Evolutionary conservation across 2,113 vertebrate genomes (phyloP), one percentile per base, ranked within the genome.

Genomic region (Vanacampus margaritifer): DNA sequence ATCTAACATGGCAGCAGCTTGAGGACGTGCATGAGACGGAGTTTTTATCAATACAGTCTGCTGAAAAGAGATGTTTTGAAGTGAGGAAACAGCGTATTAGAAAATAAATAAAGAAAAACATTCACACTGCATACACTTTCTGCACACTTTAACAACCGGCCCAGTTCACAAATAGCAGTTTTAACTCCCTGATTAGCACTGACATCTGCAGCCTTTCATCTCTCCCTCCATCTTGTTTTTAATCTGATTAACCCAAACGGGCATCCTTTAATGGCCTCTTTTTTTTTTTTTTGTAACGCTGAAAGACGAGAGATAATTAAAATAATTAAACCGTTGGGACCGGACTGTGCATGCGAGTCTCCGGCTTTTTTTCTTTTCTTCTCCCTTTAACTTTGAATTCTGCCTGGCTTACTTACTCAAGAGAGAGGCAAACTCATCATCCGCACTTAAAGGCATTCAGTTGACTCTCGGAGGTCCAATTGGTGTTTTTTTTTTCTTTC

Each of bases 291-390:
- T 16, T 39, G 78, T 84, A 86, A 89, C 89, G 82, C 89, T 93
- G 93, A 93, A 94, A 93, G 89, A 93, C 84, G 84, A 90, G 91
- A 91, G 92, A 92, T 95, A 94, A 95, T 95, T 93, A 95, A 93
- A 91, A 90, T 95, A 94, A 96, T 93, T 95, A 96, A 95, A 92
- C 93, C 94, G 89, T 89, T 87, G 92, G 94, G 95, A 93, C 80
- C 76, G 66, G 82, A 71, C 81, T 74, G 74, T 64, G 79, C 76
- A 5, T 37, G 79, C 77, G 80, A 79, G 66, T 81, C 84, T 83
- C 79, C 60, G 16, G 59, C 76, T 82, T 73, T 76, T n/a, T 87
- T 90, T 81, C 86, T 91, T 91, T 90, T 90, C 83, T 87, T 90
- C 87, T 85, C 41, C 81, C 88, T 91, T 91, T 90, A 89, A 92